These are phyloP conservation scores for Danaus melanippus DNA, from an alignment of 1,140 invertebrate genomes.

Conservation along the genomic window DNA sequence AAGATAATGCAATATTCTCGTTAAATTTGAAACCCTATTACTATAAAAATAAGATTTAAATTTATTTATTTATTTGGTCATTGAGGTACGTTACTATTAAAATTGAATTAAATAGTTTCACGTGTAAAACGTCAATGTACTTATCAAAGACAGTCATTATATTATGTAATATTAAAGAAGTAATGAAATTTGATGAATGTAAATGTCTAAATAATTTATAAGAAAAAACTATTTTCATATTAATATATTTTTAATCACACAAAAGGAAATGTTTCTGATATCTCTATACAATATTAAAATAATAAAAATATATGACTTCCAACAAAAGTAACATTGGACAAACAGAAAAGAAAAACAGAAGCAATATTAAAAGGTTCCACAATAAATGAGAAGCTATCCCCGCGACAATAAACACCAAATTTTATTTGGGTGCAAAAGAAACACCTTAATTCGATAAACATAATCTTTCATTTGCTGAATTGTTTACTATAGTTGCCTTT, in stretches of 20 bases:
- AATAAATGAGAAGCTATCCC: slow-evolving; percentile 42
- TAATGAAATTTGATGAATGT: too few relatives aligned
- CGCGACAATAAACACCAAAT: slow-evolving; percentile 49
- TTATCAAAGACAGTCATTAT: slow-evolving; percentile 23
- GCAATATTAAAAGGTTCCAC: slow-evolving; percentile 19
- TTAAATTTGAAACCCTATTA: slow-evolving; percentile 25
- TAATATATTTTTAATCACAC: too few relatives aligned
- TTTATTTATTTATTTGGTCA: slow-evolving; percentile 10
- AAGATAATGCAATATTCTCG: slow-evolving; percentile 28
- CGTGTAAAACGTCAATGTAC: slow-evolving; percentile 60
- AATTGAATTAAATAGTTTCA: slow-evolving; percentile 32
- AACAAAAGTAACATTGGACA: slow-evolving; percentile 1
- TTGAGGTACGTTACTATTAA: slow-evolving; percentile 20
- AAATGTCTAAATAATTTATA: too few relatives aligned
- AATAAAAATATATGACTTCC: slow-evolving; percentile 3
- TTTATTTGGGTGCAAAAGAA: slow-evolving; percentile 52
- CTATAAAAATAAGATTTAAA: slow-evolving; percentile 20
- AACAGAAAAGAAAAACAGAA: slow-evolving; percentile 19
- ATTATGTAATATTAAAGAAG: too few relatives aligned
- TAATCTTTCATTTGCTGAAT: slow-evolving; percentile 67
- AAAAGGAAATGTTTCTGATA: too few relatives aligned
- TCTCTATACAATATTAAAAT: too few relatives aligned
- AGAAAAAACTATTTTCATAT: too few relatives aligned
- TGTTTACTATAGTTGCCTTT: slow-evolving; percentile 48
- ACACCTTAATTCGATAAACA: slow-evolving; percentile 68